Evolutionary conservation across 2,113 vertebrate species (phyloP).

Genomic region (Polyodon spathula): DNA sequence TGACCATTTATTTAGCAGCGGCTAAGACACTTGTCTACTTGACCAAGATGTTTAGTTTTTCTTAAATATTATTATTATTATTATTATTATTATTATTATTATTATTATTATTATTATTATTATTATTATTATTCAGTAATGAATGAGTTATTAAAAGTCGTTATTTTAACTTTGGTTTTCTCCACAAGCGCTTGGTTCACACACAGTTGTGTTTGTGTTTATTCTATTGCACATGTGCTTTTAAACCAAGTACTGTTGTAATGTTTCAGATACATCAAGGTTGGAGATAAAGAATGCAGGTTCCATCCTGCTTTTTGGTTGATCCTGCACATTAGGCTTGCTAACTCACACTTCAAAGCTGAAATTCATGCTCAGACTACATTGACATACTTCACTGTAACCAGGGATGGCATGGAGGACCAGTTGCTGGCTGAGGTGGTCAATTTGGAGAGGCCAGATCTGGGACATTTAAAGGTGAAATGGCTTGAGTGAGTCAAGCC

Average conservation of each 20-base stretch:
- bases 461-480: conserved; percentile 51
- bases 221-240: neutral
- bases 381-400: conserved; percentile 58
- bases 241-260: too few species aligned
- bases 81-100: too few species aligned
- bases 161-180: too few species aligned
- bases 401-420: conserved; percentile 46
- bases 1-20: too few species aligned
- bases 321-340: conserved; percentile 60
- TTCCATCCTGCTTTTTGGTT: conserved; percentile 57
- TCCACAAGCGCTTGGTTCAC: too few species aligned
- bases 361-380: conserved; percentile 61
- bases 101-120: too few species aligned
- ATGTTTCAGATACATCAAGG: conserved; percentile 54
- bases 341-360: conserved; percentile 55
- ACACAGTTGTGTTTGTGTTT: neutral
- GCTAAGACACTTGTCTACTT: too few species aligned
- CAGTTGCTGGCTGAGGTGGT: conserved; percentile 59
- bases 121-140: too few species aligned
- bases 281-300: conserved; percentile 55
- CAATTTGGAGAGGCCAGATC: conserved; percentile 52
- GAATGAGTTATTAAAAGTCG: too few species aligned
- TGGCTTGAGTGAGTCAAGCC: neutral
- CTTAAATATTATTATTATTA: too few species aligned
- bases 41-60: too few species aligned